These are phyloP conservation scores for Phenganax stokvisi DNA, from an alignment of 92 coral and sea anemone genomes.

Conservation along the genomic window DNA sequence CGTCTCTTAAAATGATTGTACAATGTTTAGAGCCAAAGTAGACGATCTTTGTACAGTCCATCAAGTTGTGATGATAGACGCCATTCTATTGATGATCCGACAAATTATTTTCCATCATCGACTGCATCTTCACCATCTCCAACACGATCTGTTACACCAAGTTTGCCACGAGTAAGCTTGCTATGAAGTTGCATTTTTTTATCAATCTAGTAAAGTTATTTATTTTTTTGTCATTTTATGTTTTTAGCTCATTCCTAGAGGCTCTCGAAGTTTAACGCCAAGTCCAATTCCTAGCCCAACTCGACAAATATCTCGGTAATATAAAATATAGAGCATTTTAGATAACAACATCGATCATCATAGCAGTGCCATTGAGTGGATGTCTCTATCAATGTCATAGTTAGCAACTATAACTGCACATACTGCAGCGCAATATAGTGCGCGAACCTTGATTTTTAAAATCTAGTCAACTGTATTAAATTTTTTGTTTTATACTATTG, in stretches of 20 bases:
- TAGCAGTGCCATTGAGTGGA: no score
- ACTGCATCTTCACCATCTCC: slow-evolving; percentile 86
- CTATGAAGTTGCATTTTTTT: not conserved
- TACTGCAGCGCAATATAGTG: not conserved
- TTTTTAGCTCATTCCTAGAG: slow-evolving; percentile 30
- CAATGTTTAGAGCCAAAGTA: slow-evolving; percentile 16
- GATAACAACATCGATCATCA: not conserved
- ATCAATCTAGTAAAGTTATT: not conserved
- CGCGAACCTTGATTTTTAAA: not conserved
- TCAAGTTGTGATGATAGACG: slow-evolving; percentile 62
- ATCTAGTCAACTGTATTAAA: no score
- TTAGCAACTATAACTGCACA: not conserved
- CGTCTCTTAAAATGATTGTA: slow-evolving; percentile 56
- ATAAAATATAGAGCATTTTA: slow-evolving; percentile 28
- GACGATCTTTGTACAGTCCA: slow-evolving; percentile 27
- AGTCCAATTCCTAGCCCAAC: slow-evolving; percentile 99
- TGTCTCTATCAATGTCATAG: not conserved
- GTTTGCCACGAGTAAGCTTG: slow-evolving; percentile 58
- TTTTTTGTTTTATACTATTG: no score
- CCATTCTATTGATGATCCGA: slow-evolving; percentile 75
- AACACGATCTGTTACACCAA: slow-evolving; percentile 46
- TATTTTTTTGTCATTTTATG: not conserved
- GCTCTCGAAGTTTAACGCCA: slow-evolving; percentile 76
- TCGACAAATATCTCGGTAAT: slow-evolving; percentile 64
- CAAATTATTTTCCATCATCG: slow-evolving; percentile 67